Base-by-base conservation (phyloP, 2,888 invertebrate species). In the Cylloceria caligata region DNA sequence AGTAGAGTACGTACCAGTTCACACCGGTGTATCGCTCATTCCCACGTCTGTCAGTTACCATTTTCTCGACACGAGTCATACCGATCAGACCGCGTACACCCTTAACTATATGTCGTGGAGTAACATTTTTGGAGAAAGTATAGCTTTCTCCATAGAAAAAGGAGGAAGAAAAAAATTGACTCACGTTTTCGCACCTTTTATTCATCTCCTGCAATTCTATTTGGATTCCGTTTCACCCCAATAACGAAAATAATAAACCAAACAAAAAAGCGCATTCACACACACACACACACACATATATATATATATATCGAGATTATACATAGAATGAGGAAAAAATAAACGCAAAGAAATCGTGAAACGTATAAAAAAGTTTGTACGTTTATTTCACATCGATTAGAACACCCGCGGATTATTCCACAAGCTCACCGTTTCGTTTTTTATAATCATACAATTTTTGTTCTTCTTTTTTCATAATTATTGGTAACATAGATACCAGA, bases 21-120 rank as follows among this genome's bases (percentile, higher is more conserved):
- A 60, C 64, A 36, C 57, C 62, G 69, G 52, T 60, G 78, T 47
- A 74, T 78, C 45, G 74, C 67, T 69, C 55, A 78, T 82, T 81
- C 81, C 81, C 81, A 82, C 81, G 81, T 78, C 81, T 69, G 78
- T 71, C 75, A 75, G 65, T 71, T 74, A 74, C 68, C 45, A 74
- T 74, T 78, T 65, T 62, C 57, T 64, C 74, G 64, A 78, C 71
- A 74, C 74, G 60, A 39, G 72, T 34, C 49, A 55, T 11, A 47
- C 21, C 19, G 11, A 52, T 2, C 21, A 19, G 9, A 7, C 47
- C 3, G 47, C 49, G 11, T 11, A 13, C 9, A 19, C 6, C 19
- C 3, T 27, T 21, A 55, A 24, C 39, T 39, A 13, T 39, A 55
- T 55, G 13, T 27, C 24, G 30, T 57, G 16, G n/a, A 57, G 30